Percentiles rank a stretch among this genome's conserved stretches.
These are phyloP conservation scores for Pterocles orientalis DNA, from an alignment of 2,113 vertebrate genomes.

Conservation along the genomic window DNA sequence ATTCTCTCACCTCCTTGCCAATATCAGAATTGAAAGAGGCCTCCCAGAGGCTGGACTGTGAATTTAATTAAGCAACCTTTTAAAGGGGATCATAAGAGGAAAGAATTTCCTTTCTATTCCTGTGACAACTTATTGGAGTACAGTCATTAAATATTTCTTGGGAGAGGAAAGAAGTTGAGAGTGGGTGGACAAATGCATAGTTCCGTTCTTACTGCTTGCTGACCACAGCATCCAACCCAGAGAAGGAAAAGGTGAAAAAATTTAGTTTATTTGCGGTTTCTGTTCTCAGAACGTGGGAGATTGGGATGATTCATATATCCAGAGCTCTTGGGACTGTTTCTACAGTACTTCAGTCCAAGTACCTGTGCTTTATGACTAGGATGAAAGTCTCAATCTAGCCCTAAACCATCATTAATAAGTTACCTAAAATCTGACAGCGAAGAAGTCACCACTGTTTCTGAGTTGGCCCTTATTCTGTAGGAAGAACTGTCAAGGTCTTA, in stretches of 20 bases:
- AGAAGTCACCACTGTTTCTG: neutral
- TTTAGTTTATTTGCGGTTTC: neutral
- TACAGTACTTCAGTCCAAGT: neutral
- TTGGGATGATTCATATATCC: neutral
- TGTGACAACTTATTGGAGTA: neutral
- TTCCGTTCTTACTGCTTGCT: neutral
- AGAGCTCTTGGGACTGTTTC: neutral
- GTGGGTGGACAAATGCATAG: neutral
- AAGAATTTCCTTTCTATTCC: constrained; percentile 9
- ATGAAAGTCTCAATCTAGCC: neutral
- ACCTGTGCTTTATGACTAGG: neutral
- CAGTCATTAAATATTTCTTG: neutral
- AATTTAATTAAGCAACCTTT: constrained; percentile 40
- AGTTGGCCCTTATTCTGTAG: neutral
- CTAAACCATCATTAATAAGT: neutral
- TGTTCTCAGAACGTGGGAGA: neutral
- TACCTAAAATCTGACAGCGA: neutral
- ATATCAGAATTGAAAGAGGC: neutral
- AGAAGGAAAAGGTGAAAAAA: neutral
- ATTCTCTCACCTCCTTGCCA: constrained; percentile 21
- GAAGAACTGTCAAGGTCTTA: neutral
- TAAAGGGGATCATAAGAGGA: neutral
- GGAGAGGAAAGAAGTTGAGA: neutral
- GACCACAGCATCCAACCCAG: neutral
- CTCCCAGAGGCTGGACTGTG: neutral